A percentile compares a stretch with the other conserved stretches of the same genome.
Conservation (phyloP, 2,113 vertebrate genomes). For the Vulpes ferrilata region DNA sequence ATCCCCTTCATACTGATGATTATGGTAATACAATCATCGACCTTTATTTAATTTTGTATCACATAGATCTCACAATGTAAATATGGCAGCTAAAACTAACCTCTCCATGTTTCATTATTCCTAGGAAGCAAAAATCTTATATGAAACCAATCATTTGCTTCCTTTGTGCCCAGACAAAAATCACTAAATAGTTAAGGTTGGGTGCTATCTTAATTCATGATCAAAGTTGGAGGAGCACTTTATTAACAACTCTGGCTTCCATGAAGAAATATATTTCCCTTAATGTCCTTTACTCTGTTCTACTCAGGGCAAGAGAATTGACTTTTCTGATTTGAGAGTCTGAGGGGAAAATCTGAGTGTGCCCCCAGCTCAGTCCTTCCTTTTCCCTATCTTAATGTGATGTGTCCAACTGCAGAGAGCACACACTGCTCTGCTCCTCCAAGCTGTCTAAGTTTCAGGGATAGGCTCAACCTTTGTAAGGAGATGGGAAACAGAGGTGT, state of each 20-base stretch:
- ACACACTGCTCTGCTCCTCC: background rate
- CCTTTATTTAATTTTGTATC: constrained; percentile 44
- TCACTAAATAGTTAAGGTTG: background rate
- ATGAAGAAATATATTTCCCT: background rate
- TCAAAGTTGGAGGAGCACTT: background rate
- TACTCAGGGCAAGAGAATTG: background rate
- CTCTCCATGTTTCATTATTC: background rate
- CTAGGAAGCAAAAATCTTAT: background rate
- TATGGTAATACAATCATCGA: background rate
- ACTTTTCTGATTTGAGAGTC: background rate
- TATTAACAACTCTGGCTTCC: background rate
- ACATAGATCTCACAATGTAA: background rate
- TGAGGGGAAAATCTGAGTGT: background rate
- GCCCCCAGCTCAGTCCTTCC: background rate
- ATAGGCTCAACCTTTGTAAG: background rate
- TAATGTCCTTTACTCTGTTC: background rate
- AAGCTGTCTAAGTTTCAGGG: background rate
- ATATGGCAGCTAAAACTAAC: background rate
- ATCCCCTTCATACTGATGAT: background rate
- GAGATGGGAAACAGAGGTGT: background rate
- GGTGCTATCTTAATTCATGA: background rate
- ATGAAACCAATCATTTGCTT: background rate
- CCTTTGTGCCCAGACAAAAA: background rate
- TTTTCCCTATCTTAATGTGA: background rate
- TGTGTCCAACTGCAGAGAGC: background rate